A percentile compares a stretch with the other conserved stretches of the same genome.
These are phyloP conservation scores for Lagorchestes hirsutus DNA, from an alignment of 2,797 vertebrate species.

Conservation along the genomic window DNA sequence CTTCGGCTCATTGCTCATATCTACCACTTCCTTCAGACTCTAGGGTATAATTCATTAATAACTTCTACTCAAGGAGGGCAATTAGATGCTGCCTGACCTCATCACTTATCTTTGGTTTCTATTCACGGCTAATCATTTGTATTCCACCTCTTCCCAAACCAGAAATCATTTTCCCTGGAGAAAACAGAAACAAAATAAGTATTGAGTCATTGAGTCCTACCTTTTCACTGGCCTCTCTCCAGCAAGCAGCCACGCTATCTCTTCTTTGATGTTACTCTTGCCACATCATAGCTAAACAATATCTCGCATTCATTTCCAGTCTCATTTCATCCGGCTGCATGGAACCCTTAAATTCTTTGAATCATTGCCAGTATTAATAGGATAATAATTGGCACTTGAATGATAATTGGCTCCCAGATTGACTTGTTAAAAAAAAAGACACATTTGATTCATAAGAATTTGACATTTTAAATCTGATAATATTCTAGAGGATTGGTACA, in stretches of 20 bases:
- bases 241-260: not conserved
- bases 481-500: not conserved
- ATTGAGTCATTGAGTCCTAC: not conserved
- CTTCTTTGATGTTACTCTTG: not conserved
- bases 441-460: slow-evolving; percentile 28
- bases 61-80: not conserved
- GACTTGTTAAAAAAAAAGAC: slow-evolving; percentile 38
- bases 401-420: not conserved
- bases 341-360: not conserved
- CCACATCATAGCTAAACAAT: not conserved
- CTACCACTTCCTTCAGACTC: not conserved
- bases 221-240: not conserved
- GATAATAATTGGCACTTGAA: not conserved
- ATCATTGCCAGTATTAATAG: not conserved
- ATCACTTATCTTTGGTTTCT: not conserved
- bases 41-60: not conserved
- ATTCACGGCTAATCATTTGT: not conserved
- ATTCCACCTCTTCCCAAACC: not conserved
- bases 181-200: not conserved
- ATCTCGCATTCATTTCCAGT: not conserved
- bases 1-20: not conserved
- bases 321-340: not conserved
- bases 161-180: not conserved
- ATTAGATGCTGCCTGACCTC: not conserved
- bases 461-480: slow-evolving; percentile 44